Evolutionary conservation across 2,113 vertebrate genomes (phyloP), one percentile per base, ranked within the genome.

Genomic region (Drymodes brunneopygia): DNA sequence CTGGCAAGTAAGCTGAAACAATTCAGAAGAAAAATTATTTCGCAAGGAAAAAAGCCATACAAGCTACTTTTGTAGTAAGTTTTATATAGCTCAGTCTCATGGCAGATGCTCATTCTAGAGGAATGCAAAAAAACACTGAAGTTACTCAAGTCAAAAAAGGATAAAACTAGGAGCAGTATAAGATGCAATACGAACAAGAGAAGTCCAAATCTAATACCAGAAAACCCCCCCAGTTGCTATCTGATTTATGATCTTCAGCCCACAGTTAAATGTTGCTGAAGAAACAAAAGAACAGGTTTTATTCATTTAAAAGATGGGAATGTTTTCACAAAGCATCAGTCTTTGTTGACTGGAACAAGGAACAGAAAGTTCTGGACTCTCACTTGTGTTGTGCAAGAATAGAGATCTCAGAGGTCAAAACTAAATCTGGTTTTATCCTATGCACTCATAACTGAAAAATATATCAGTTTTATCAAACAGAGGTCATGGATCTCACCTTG

Each of bases 401-500:
- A 60, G 5, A 83, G 51, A 71, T 31, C 17, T 42, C 12, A 4
- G 17, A 2, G 12, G 73, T 50, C n/a, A 72, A 60, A 93, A 88
- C 15, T 64, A 57, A n/a, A 57, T 33, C 44, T 69, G 17, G 12
- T 80, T 94, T 82, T 61, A 80, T 44, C 16, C 42, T 78, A 31
- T 16, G 22, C 14, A 24, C 47, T 66, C 10, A 0, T 14, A 69
- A 50, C 21, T 44, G 7, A 73, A 77, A 93, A 73, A 54, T 8
- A 7, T 1, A 21, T 7, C 38, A 28, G 16, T 11, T 80, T 88
- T 58, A 83, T 65, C 53, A 83, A 81, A 44, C 2, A 62, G 29
- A 67, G 15, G 4, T 16, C 18, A 31, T 16, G 27, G 35, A 11
- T 29, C 51, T 57, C 71, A 99, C 99, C 98, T 99, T 82, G 97